These are phyloP conservation scores for Calidris pygmaea DNA, from an alignment of 2,113 vertebrate species.

Conservation along the genomic window DNA sequence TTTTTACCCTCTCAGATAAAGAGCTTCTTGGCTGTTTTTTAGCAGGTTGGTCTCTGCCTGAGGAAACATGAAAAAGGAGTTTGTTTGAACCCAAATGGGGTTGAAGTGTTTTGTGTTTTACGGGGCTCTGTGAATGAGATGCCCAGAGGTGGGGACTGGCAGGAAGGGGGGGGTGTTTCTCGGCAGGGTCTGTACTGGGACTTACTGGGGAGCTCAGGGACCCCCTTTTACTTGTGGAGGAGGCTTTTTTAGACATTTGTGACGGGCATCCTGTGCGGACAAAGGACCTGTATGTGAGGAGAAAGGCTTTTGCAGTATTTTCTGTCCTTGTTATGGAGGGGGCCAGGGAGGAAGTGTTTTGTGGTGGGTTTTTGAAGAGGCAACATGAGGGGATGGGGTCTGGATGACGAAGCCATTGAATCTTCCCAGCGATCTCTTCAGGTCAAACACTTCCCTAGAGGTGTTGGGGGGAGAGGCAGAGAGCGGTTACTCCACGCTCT, in stretches of 20 bases:
- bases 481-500: background rate
- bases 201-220: constrained; percentile 32
- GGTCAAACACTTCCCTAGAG: background rate
- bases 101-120: constrained; percentile 43
- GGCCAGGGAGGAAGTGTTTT: background rate
- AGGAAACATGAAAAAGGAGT: background rate
- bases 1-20: constrained; percentile 44
- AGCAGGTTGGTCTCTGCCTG: constrained; percentile 30
- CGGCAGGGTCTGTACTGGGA: background rate
- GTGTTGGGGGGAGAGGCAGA: background rate
- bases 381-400: background rate
- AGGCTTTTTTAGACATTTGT: constrained; percentile 31
- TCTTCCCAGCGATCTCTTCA: constrained; percentile 21
- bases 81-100: constrained; percentile 5
- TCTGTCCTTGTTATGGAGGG: background rate
- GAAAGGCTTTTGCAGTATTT: constrained; percentile 28
- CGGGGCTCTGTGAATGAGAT: constrained; percentile 25
- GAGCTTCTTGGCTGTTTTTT: constrained; percentile 61
- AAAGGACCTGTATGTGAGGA: background rate
- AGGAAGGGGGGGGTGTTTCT: constrained; percentile 63
- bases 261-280: constrained; percentile 31
- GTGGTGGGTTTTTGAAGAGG: background rate
- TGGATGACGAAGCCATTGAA: constrained; percentile 32
- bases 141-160: constrained; percentile 3
- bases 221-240: constrained; percentile 3